Evolutionary conservation across 1,140 invertebrate genomes (phyloP).

Genomic region (Solenopsis invicta): DNA sequence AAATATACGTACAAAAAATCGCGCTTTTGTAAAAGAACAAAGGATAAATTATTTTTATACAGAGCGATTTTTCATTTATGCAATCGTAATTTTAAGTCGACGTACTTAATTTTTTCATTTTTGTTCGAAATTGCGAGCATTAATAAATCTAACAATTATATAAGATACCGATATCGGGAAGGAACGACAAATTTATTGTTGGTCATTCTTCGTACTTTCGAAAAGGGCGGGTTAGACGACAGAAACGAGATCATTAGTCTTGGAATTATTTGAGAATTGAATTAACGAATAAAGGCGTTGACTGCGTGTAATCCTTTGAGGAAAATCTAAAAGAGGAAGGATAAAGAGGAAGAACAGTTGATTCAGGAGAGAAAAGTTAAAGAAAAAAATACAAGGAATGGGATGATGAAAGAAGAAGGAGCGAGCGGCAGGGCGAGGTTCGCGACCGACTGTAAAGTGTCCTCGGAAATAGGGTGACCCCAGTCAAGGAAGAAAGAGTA

Average conservation of each 20-base stretch:
- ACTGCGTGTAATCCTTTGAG: constrained; percentile 10
- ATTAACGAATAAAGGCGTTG: constrained; percentile 67
- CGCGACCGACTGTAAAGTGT: constrained; percentile 44
- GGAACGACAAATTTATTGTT: neutral
- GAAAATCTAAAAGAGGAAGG: neutral
- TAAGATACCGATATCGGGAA: constrained; percentile 15
- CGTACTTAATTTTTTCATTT: no score
- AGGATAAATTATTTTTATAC: neutral
- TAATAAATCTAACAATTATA: neutral
- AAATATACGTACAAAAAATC: neutral
- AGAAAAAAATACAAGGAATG: constrained; percentile 11
- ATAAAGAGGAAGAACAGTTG: constrained; percentile 32
- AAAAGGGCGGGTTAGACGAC: neutral
- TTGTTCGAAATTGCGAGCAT: neutral
- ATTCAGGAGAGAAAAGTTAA: constrained; percentile 20
- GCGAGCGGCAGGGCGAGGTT: constrained; percentile 3
- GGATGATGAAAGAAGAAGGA: constrained; percentile 34
- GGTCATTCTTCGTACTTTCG: neutral
- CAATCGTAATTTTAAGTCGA: neutral
- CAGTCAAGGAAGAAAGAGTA: constrained; percentile 19
- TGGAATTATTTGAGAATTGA: constrained; percentile 73
- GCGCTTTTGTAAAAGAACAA: neutral
- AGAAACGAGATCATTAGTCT: constrained; percentile 66
- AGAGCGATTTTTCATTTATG: neutral
- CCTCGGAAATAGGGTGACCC: constrained; percentile 23